Conservation (phyloP, 2,113 vertebrate species). For the Salvator merianae region DNA sequence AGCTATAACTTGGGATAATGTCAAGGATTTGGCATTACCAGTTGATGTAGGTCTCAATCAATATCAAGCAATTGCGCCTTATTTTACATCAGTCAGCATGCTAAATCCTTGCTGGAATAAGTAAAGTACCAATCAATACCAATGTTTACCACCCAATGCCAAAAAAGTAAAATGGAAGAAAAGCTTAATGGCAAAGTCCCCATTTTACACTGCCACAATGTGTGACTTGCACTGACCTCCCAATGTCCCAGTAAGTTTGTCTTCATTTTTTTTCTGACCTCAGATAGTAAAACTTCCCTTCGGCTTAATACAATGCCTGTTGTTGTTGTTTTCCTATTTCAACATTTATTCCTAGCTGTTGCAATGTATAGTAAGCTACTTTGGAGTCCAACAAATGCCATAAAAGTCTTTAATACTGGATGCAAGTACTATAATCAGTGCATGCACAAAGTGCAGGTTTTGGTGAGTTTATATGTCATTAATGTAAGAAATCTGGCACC, state of each 20-base stretch:
- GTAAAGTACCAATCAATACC: constrained; percentile 56
- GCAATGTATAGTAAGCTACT: not conserved
- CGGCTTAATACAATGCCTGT: not conserved
- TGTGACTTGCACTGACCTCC: not conserved
- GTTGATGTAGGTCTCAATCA: constrained; percentile 55
- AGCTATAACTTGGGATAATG: constrained; percentile 37
- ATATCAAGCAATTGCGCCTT: constrained; percentile 52
- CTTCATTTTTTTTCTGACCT: not conserved
- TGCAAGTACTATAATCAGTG: not conserved
- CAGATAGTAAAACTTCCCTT: not conserved
- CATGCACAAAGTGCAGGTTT: not conserved
- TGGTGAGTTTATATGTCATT: not conserved
- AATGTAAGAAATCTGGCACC: not conserved
- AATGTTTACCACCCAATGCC: constrained; percentile 34
- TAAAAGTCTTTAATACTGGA: not conserved
- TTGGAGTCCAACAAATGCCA: not conserved
- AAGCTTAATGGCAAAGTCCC: not conserved
- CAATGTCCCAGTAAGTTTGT: not conserved
- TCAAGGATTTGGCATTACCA: constrained; percentile 35
- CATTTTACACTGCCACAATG: not conserved
- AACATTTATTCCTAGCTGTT: not conserved
- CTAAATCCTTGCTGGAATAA: constrained; percentile 54
- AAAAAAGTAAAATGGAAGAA: not conserved
- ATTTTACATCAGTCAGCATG: constrained; percentile 55
- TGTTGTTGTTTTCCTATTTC: too few relatives aligned